These are phyloP conservation scores for Meliscaeva auricollis DNA, from an alignment of 2,888 invertebrate genomes.

Conservation along the genomic window DNA sequence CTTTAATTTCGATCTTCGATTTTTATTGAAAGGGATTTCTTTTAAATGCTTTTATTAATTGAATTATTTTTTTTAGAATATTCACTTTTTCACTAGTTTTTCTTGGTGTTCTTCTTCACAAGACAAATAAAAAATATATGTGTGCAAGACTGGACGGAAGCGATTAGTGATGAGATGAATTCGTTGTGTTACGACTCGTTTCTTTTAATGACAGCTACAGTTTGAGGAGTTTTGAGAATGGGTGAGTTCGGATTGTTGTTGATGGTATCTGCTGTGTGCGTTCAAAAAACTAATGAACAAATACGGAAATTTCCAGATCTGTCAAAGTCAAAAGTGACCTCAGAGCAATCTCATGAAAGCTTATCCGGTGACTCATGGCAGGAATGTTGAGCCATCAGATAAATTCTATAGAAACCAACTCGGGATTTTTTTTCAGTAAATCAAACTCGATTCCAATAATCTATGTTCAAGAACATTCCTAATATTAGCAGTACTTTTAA, in stretches of 20 bases:
- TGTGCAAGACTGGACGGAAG: constrained; percentile 35
- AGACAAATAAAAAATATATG: constrained; percentile 64
- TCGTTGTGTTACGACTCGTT: constrained; percentile 25
- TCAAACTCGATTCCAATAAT: no score
- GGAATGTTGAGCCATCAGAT: no score
- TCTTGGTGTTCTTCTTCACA: constrained; percentile 51
- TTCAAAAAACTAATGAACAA: background rate
- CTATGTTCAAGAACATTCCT: no score
- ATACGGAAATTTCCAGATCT: no score
- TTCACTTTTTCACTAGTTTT: constrained; percentile 37
- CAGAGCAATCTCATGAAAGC: no score
- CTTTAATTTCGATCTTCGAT: constrained; percentile 1
- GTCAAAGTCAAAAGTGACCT: no score
- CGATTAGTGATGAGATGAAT: constrained; percentile 48
- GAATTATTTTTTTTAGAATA: constrained; percentile 26
- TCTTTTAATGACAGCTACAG: constrained; percentile 56
- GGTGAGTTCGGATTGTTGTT: background rate
- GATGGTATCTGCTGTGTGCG: background rate
- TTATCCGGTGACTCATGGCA: no score
- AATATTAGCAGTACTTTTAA: no score
- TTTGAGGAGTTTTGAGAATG: constrained; percentile 1
- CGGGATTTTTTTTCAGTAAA: no score
- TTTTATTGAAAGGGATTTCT: constrained; percentile 22
- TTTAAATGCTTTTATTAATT: constrained; percentile 45
- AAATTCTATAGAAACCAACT: no score